A percentile compares a stretch with the other conserved stretches of the same genome.
phyloP scores from a whole-genome alignment of 1,140 invertebrate species.

The Drepana arcuata region DNA sequence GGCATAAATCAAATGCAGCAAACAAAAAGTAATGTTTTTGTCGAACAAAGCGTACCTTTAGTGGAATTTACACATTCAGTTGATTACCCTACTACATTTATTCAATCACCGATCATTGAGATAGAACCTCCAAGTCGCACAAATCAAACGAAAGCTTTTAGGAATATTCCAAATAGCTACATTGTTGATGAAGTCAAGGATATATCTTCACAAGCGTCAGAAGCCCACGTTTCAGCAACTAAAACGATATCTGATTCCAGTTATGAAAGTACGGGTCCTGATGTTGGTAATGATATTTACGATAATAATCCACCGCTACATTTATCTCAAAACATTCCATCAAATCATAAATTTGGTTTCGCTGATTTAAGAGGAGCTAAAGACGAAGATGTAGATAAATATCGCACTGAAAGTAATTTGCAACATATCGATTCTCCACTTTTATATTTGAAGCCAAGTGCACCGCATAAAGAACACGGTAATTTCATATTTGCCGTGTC shows the following conservation, averaged over 20 bases:
- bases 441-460: slow-evolving; percentile 65
- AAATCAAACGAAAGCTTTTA: slow-evolving; percentile 45
- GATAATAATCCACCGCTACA: slow-evolving; percentile 34
- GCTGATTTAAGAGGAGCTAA: slow-evolving; percentile 54
- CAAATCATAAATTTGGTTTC: slow-evolving; percentile 44
- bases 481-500: slow-evolving; percentile 37
- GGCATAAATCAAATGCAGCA: slow-evolving; percentile 31
- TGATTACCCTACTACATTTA: slow-evolving; percentile 76
- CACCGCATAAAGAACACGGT: slow-evolving; percentile 60
- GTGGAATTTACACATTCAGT: slow-evolving; percentile 76
- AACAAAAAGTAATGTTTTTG: slow-evolving; percentile 55
- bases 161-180: slow-evolving; percentile 47
- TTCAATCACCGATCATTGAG: slow-evolving; percentile 77
- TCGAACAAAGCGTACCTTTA: slow-evolving; percentile 74
- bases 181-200: slow-evolving; percentile 43
- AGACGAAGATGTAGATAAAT: slow-evolving; percentile 58
- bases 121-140: slow-evolving; percentile 48
- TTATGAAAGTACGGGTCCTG: slow-evolving; percentile 55
- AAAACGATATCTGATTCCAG: slow-evolving; percentile 47
- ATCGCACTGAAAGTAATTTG: slow-evolving; percentile 54
- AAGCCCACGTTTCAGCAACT: slow-evolving; percentile 49
- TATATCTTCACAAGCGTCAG: slow-evolving; percentile 63
- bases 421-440: slow-evolving; percentile 66
- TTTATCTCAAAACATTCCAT: slow-evolving; percentile 17
- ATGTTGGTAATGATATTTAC: slow-evolving; percentile 45